Evolutionary conservation across 1,140 invertebrate genomes (phyloP).

Genomic region (Atta cephalotes): DNA sequence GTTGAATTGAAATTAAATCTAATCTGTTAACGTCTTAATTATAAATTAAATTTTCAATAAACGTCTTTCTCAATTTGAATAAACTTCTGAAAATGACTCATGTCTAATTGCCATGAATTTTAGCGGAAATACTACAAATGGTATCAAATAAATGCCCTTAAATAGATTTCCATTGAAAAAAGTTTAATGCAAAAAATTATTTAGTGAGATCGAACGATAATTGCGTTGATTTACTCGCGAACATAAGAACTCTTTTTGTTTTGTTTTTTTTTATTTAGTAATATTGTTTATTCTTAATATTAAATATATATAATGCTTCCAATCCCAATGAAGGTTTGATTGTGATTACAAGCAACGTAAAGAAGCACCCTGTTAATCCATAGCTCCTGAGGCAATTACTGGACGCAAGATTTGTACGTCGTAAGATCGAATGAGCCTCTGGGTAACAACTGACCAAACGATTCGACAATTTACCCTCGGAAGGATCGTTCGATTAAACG

Average conservation of each 20-base stretch:
- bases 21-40: neutral
- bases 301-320: slow-evolving; percentile 34
- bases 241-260: neutral
- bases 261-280: neutral
- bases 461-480: slow-evolving; percentile 68
- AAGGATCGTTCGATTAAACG: slow-evolving; percentile 79
- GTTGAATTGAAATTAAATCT: neutral
- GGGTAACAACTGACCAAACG: slow-evolving; percentile 75
- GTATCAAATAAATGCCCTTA: too few species aligned
- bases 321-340: neutral
- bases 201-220: neutral
- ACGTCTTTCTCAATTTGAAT: neutral
- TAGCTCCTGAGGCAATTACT: slow-evolving; percentile 62
- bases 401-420: slow-evolving; percentile 67
- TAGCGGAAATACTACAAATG: too few species aligned
- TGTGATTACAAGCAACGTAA: slow-evolving; percentile 26
- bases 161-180: too few species aligned
- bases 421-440: slow-evolving; percentile 72
- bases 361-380: slow-evolving; percentile 25
- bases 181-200: too few species aligned
- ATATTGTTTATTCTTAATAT: neutral
- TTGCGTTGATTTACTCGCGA: neutral
- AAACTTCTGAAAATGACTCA: too few species aligned
- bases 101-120: too few species aligned
- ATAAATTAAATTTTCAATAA: neutral